These are phyloP conservation scores for Ylistrum balloti DNA, from an alignment of 1,140 invertebrate species.

Conservation along the genomic window DNA sequence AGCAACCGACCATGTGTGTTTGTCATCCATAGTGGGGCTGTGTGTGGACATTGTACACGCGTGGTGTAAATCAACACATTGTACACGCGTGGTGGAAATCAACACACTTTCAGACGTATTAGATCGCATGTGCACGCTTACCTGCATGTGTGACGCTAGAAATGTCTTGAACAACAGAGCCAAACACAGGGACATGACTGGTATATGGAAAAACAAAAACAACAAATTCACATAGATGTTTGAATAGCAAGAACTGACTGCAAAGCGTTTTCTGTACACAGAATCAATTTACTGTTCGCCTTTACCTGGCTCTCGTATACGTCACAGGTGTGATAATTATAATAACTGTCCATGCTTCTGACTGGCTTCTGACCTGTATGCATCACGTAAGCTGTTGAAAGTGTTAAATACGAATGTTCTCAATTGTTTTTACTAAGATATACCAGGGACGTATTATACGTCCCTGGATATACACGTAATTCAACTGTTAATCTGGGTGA, in stretches of 20 bases:
- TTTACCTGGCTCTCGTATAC: background rate
- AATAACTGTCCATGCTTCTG: too few species aligned
- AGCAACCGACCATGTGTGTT: background rate
- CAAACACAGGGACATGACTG: constrained; percentile 20
- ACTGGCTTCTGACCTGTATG: too few species aligned
- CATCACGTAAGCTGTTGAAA: too few species aligned
- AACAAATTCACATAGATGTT: background rate
- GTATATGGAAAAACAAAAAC: background rate
- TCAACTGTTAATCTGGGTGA: too few species aligned
- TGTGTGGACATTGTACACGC: background rate
- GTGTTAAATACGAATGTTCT: too few species aligned
- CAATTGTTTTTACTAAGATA: too few species aligned
- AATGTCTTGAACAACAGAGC: background rate
- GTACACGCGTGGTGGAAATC: background rate
- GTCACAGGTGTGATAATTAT: background rate
- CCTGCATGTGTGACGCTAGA: background rate
- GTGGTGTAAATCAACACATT: background rate
- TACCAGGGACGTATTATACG: too few species aligned
- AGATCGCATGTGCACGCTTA: background rate
- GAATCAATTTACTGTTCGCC: background rate
- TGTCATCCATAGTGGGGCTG: background rate
- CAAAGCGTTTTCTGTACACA: background rate
- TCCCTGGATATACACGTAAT: too few species aligned
- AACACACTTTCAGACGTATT: background rate
- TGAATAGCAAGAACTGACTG: background rate